Conservation (phyloP, 2,888 invertebrate genomes). For the Drosophila neutralis region DNA sequence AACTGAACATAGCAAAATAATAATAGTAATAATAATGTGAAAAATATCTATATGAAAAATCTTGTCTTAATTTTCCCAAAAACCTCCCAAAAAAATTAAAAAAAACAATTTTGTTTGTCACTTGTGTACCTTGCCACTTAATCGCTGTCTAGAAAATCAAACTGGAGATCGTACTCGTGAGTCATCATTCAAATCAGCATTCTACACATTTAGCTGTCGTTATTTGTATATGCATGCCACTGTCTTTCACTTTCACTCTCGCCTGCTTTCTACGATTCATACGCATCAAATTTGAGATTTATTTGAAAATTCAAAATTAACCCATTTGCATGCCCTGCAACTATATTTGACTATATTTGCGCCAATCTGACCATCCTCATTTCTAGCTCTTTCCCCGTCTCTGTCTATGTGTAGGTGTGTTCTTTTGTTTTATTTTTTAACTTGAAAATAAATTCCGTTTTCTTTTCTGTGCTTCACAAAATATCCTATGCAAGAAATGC, state of each 20-base stretch:
- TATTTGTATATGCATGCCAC: conserved; percentile 27
- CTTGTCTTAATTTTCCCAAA: conserved; percentile 46
- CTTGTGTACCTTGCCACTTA: conserved; percentile 54
- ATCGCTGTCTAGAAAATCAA: conserved; percentile 75
- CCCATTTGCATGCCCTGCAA: conserved; percentile 13
- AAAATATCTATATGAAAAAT: conserved; percentile 25
- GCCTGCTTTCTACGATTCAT: neutral
- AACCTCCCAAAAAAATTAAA: neutral
- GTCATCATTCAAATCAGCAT: conserved; percentile 62
- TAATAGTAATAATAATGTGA: conserved; percentile 11
- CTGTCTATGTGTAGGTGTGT: conserved; percentile 5
- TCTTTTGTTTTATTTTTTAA: conserved; percentile 2
- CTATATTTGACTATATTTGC: neutral
- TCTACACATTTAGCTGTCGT: conserved; percentile 17
- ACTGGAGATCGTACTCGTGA: conserved; percentile 76
- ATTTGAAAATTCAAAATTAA: neutral
- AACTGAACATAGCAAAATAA: conserved; percentile 73
- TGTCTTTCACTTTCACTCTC: neutral
- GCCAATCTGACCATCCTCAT: neutral
- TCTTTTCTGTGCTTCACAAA: conserved; percentile 7
- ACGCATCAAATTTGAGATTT: neutral
- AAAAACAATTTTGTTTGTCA: conserved; percentile 43
- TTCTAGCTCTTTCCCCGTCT: neutral
- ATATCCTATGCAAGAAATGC: conserved; percentile 23
- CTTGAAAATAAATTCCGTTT: conserved; percentile 12